phyloP scores from a whole-genome alignment of 2,797 vertebrate genomes.

The Propithecus perrieri region DNA sequence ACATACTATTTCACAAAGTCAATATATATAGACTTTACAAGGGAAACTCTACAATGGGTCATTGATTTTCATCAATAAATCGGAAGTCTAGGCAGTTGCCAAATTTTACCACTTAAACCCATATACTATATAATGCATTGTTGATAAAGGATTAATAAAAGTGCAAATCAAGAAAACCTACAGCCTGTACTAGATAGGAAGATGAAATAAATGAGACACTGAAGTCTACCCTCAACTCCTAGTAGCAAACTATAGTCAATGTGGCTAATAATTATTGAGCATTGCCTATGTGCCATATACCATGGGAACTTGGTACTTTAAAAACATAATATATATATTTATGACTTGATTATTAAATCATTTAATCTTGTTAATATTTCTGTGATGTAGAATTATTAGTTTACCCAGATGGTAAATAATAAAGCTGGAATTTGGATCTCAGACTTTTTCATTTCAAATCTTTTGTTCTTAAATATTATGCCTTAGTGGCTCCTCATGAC shows the following conservation, averaged over 20 bases:
- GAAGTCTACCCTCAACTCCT: background rate
- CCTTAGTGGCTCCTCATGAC: background rate
- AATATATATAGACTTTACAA: background rate
- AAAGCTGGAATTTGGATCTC: background rate
- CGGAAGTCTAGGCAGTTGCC: background rate
- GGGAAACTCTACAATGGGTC: background rate
- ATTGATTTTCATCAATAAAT: conserved; percentile 15
- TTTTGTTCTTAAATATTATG: background rate
- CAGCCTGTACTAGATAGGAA: background rate
- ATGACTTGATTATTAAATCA: conserved; percentile 14
- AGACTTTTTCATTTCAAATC: background rate
- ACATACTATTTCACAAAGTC: background rate
- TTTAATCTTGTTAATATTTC: background rate
- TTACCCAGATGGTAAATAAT: background rate
- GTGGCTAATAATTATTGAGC: background rate
- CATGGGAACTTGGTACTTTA: background rate
- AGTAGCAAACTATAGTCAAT: background rate
- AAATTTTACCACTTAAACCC: background rate
- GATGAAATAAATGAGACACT: background rate
- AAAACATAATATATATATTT: background rate
- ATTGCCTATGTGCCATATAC: background rate
- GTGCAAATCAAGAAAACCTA: background rate
- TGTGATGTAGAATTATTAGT: background rate
- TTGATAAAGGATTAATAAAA: conserved; percentile 6
- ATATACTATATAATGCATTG: background rate